Evolutionary conservation across 2,888 invertebrate genomes (phyloP).

Genomic region (Rotaria socialis): DNA sequence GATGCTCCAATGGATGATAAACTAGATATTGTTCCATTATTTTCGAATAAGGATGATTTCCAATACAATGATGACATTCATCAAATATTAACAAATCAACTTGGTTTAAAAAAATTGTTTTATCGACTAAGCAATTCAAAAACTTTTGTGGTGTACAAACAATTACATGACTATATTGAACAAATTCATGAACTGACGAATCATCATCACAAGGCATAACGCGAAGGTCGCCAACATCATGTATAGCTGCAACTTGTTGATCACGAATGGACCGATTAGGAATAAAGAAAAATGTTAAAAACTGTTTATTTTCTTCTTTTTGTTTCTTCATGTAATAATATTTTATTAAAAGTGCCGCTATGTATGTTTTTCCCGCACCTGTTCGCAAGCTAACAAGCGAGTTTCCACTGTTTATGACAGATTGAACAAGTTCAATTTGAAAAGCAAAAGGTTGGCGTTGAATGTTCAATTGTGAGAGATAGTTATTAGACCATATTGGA

Average conservation of each 20-base stretch:
- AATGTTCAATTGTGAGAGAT: neutral
- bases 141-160: constrained; percentile 47
- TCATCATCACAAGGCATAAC: constrained; percentile 1
- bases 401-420: neutral
- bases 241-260: neutral
- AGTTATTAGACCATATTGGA: neutral
- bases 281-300: neutral
- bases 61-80: constrained; percentile 31
- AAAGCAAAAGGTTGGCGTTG: neutral
- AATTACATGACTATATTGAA: constrained; percentile 9
- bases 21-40: constrained; percentile 28
- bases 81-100: constrained; percentile 45
- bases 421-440: constrained; percentile 24
- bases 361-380: constrained; percentile 35
- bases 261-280: neutral
- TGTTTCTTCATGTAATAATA: neutral
- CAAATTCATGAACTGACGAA: neutral
- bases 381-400: neutral
- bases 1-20: neutral
- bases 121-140: constrained; percentile 41
- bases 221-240: neutral
- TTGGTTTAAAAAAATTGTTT: constrained; percentile 37
- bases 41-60: constrained; percentile 14
- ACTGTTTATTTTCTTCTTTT: neutral
- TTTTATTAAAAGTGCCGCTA: neutral